These are phyloP conservation scores for Matsumyia berberina DNA, from an alignment of 2,888 invertebrate genomes.

Conservation along the genomic window DNA sequence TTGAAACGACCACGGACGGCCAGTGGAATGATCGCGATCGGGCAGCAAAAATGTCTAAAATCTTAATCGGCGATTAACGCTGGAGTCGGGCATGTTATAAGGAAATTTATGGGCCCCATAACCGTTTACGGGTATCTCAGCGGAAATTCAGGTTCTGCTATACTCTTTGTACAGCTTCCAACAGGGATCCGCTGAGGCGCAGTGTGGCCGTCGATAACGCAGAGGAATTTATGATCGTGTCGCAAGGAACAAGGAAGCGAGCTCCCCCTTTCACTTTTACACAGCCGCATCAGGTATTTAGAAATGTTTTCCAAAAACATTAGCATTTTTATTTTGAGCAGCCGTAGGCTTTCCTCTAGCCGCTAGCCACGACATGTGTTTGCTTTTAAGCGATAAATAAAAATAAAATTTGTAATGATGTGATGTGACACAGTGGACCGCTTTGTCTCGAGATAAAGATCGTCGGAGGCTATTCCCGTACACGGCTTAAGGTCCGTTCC, in stretches of 20 bases:
- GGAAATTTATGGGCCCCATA: slow-evolving; percentile 73
- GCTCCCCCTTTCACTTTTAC: slow-evolving; percentile 71
- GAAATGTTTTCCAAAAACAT: slow-evolving; percentile 24
- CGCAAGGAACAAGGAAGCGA: slow-evolving; percentile 72
- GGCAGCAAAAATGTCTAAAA: slow-evolving; percentile 75
- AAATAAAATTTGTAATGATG: slow-evolving; percentile 62
- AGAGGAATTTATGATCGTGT: slow-evolving; percentile 66
- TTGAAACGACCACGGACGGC: slow-evolving; percentile 52
- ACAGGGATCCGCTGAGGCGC: slow-evolving; percentile 36
- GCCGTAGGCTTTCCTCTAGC: slow-evolving; percentile 38
- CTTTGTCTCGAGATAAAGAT: slow-evolving; percentile 55
- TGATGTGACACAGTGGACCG: slow-evolving; percentile 53
- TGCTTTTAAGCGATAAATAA: slow-evolving; percentile 70
- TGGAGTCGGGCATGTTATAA: slow-evolving; percentile 74
- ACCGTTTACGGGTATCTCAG: slow-evolving; percentile 75
- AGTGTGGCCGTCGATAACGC: slow-evolving; percentile 65
- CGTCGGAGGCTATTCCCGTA: slow-evolving; percentile 32
- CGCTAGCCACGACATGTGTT: slow-evolving; percentile 68
- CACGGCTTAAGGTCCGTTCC: neutral
- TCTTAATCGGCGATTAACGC: slow-evolving; percentile 76
- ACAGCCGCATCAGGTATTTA: slow-evolving; percentile 48
- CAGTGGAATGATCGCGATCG: slow-evolving; percentile 62
- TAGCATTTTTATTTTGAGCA: slow-evolving; percentile 46
- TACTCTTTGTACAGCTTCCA: slow-evolving; percentile 62
- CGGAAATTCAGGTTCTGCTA: slow-evolving; percentile 70